Base-by-base conservation (phyloP, 2,888 invertebrate species). In the Drosophila sordidula region DNA sequence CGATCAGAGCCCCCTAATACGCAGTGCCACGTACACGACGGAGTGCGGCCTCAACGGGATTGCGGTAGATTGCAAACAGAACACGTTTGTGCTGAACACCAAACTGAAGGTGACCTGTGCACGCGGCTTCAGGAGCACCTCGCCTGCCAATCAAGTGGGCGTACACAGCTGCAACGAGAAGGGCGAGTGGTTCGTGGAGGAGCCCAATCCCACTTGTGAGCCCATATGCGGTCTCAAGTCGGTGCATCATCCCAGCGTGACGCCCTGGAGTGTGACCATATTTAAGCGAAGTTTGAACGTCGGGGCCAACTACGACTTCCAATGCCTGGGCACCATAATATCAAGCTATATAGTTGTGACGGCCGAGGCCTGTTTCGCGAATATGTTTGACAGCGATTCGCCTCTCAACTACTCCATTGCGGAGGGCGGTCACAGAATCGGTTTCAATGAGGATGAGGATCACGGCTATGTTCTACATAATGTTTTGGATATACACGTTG, bases 191-290 rank as follows among this genome's bases (percentile, higher is more conserved):
- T 62, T 73, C 16, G 62, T 5, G 2, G 1, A 14, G 4, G 0
- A 65, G 18, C 6, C 49, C 2, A 78, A 89, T 38, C 76, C 70
- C 4, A 65, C 58, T 3, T 91, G 91, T 58, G 56, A 61, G 11
- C 87, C 85, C 3, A 61, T 79, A 2, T 92, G 91, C 50, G 91
- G 90, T 1, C 45, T 64, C 51, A 44, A 65, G 47, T 11, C 45
- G 29, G 5, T 0, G 3, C 29, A 75, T 47, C 4, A 80, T 80
- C 54, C 63, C 4, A 67, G 76, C 1, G 32, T 64, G 26, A 81
- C 80, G 5, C 91, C 91, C 6, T 91, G 91, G 91, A 5, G 46
- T 18, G 65, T 70, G 2, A 84, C 67, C 46, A 41, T 78, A 3
- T 78, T 75, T 11, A 12, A 16, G 22, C 45, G 46, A 2, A 8